A percentile compares a stretch with the other conserved stretches of the same genome.
Conservation (phyloP, 2,888 invertebrate species). For the Dendrolimus pini region DNA sequence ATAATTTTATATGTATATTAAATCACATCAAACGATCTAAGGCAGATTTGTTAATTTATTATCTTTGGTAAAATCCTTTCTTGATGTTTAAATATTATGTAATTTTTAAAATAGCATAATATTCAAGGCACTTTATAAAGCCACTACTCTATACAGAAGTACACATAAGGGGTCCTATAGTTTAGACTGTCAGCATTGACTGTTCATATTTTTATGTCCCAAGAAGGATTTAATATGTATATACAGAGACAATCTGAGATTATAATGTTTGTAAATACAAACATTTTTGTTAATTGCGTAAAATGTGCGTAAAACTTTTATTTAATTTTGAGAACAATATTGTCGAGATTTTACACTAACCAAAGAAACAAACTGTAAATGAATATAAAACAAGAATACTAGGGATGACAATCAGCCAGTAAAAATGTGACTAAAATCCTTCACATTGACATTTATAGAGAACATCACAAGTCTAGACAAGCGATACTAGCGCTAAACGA, state of each 20-base stretch:
- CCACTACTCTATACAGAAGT: constrained; percentile 1
- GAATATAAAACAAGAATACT: too few species aligned
- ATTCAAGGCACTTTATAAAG: constrained; percentile 7
- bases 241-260: background rate
- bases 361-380: too few species aligned
- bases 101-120: background rate
- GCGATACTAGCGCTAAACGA: too few species aligned
- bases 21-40: background rate
- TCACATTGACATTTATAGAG: too few species aligned
- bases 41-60: background rate
- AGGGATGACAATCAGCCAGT: too few species aligned
- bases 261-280: too few species aligned
- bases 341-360: too few species aligned
- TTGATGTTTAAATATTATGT: background rate
- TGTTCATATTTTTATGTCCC: background rate
- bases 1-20: background rate
- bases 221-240: background rate
- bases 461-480: too few species aligned
- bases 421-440: too few species aligned
- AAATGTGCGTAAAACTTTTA: too few species aligned
- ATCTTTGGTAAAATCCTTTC: background rate
- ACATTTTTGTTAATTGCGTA: too few species aligned
- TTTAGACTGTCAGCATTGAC: background rate
- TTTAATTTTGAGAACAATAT: too few species aligned
- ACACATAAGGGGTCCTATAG: background rate